Evolutionary conservation across 2,797 vertebrate species (phyloP), one percentile per base, ranked within the genome.

Genomic region (Sardinella longiceps): DNA sequence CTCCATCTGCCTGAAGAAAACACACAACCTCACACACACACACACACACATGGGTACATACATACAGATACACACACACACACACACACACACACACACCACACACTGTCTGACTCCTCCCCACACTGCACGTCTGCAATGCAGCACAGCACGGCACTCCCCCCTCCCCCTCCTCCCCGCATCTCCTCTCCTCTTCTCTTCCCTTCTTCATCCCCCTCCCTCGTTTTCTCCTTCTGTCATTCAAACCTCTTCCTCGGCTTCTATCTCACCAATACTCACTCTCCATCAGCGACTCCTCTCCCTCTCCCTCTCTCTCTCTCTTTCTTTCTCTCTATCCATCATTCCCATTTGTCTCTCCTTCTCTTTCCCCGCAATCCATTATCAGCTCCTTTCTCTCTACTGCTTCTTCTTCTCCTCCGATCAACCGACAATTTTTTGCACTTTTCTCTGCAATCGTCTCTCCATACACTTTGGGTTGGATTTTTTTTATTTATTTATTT

Each of bases 61-160:
- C 51, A 53, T 5, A 53, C 51, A 20, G 18, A 53, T 5, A 53
- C 51, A 20, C 56, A n/a, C 23, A 58, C 56, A 58, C 23, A 58
- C 48, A 51, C 48, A 51, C 48, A 51, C 48, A 51, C 56, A n/a
- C 7, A 28, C 58, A 60, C 7, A 28, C 48, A 51, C 48, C 48
- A 51, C 48, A 51, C 15, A 20, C 15, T 23, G 63, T 70, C 28
- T 77, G 70, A 77, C 70, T 77, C 70, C 83, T 80, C 83, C 30
- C 83, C 50, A 80, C 15, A 46, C 10, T 18, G 7, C 3, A 70
- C n/a, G 37, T 51, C 86, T 84, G 86, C 83, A 84, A 82, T 84
- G 83, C 86, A 84, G 85, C 83, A 84, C 48, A 43, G 25, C 37
- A 20, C 30, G 25, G 58, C 81, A 66, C 39, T 30, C 28, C 37